Evolutionary conservation across 2,113 vertebrate genomes (phyloP).

Genomic region (Neogale vison): DNA sequence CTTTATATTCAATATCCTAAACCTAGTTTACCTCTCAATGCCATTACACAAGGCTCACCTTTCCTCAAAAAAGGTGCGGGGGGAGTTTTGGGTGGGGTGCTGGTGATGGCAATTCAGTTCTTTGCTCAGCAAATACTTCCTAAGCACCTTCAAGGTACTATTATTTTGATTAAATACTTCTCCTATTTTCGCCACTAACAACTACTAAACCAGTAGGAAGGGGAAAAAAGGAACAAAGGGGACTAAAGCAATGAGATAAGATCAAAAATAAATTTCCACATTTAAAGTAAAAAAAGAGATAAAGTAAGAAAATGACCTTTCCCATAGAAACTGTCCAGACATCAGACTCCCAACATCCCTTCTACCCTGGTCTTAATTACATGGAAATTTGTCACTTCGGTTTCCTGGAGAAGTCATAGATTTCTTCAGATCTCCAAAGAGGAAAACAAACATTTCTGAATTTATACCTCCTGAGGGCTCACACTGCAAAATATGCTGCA

Average conservation of each 20-base stretch:
- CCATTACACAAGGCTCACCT: neutral
- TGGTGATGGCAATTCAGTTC: neutral
- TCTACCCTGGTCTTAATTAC: neutral
- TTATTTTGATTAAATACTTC: neutral
- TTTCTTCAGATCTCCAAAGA: neutral
- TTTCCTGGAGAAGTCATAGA: neutral
- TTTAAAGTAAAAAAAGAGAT: neutral
- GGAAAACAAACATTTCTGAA: neutral
- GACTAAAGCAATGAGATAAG: neutral
- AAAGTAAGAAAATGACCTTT: neutral
- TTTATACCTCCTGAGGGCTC: neutral
- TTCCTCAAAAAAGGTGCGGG: neutral
- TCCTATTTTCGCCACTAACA: neutral
- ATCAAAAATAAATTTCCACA: neutral
- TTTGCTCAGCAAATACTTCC: constrained; percentile 7
- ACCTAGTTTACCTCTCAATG: neutral
- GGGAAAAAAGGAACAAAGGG: neutral
- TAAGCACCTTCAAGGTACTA: neutral
- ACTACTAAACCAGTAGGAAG: neutral
- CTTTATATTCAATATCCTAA: neutral
- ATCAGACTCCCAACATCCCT: neutral
- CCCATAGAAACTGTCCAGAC: neutral
- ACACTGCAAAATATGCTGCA: neutral
- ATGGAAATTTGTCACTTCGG: neutral
- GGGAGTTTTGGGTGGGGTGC: neutral